Evolutionary conservation across 2,888 invertebrate genomes (phyloP).

Genomic region (Hofmannophila pseudospretella): DNA sequence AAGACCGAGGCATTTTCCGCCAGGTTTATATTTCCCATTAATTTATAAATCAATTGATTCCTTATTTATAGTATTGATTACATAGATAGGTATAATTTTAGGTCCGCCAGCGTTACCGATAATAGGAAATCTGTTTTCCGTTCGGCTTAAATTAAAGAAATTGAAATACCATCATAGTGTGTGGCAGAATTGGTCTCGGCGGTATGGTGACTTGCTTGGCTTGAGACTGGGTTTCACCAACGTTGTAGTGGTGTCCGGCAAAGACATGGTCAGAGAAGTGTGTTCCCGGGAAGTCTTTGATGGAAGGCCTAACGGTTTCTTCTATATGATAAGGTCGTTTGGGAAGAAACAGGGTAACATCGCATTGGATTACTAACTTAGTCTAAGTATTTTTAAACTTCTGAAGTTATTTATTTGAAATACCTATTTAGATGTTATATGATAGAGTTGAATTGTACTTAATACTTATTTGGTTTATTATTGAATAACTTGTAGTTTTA

Average conservation of each 20-base stretch:
- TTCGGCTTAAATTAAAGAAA: constrained; percentile 41
- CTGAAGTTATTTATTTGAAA: no score
- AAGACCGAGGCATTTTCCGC: constrained; percentile 26
- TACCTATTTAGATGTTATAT: no score
- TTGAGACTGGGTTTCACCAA: constrained; percentile 80
- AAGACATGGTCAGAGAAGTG: constrained; percentile 80
- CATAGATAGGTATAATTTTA: constrained; percentile 28
- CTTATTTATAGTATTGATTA: constrained; percentile 6
- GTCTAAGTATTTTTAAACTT: no score
- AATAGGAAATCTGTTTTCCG: constrained; percentile 54
- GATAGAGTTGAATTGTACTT: no score
- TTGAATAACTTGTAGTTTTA: no score
- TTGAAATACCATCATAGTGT: constrained; percentile 73
- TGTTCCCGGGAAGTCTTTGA: constrained; percentile 81
- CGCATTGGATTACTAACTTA: neutral
- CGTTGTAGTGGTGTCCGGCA: constrained; percentile 80
- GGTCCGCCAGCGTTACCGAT: constrained; percentile 53
- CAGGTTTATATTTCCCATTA: constrained; percentile 20
- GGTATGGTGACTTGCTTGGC: constrained; percentile 82
- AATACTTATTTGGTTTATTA: no score
- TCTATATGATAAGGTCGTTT: constrained; percentile 82
- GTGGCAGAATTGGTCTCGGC: constrained; percentile 75
- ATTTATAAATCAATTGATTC: neutral
- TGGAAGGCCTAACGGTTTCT: constrained; percentile 84
- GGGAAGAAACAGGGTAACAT: constrained; percentile 72